phyloP scores from a whole-genome alignment of 2,888 invertebrate species.

The Ellobium chinense region DNA sequence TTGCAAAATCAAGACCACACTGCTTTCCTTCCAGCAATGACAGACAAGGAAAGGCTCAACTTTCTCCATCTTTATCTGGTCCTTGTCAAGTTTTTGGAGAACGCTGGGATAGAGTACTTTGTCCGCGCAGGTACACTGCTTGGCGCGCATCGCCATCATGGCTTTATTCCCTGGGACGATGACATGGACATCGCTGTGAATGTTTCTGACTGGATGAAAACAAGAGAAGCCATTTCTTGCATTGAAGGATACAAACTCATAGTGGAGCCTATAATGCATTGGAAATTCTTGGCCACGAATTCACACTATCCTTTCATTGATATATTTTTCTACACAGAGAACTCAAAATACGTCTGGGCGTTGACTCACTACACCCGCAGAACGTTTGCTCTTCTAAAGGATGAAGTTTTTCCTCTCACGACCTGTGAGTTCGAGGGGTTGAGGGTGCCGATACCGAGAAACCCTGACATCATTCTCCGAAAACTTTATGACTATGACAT shows the following conservation, averaged over 20 bases:
- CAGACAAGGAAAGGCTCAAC: neutral
- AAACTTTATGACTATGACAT: neutral
- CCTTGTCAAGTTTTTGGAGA: neutral
- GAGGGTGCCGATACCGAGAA: neutral
- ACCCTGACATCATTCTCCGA: neutral
- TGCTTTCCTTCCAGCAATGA: neutral
- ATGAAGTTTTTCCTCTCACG: neutral
- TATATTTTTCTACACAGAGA: constrained; percentile 14
- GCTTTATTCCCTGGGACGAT: constrained; percentile 18
- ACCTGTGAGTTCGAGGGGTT: neutral
- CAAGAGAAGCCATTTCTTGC: neutral
- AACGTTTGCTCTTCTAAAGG: neutral
- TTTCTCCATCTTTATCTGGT: neutral
- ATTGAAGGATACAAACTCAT: neutral
- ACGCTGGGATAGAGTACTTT: neutral
- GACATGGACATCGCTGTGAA: constrained; percentile 18
- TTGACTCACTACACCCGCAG: constrained; percentile 7
- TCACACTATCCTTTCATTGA: constrained; percentile 1
- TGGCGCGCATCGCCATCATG: neutral
- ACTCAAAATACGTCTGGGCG: constrained; percentile 2
- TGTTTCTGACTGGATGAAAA: neutral
- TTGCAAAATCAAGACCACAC: neutral
- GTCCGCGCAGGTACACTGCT: neutral
- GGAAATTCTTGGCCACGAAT: neutral
- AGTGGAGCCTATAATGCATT: neutral